Base-by-base conservation (phyloP, 2,888 invertebrate genomes). In the Chrysolina americana region DNA sequence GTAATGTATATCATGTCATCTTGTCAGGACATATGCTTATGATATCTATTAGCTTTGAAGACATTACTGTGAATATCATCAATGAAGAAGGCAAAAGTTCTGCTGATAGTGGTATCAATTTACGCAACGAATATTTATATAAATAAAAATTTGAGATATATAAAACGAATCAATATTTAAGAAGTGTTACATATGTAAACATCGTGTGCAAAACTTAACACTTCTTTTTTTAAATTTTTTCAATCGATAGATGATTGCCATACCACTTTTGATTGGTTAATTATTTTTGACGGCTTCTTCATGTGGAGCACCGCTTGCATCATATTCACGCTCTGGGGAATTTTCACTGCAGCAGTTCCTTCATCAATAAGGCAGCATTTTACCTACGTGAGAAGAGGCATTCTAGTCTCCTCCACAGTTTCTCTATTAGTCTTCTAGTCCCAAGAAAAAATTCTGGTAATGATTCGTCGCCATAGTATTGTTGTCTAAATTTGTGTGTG, bases 141-240 rank as follows among this genome's bases (percentile, higher is more conserved):
- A 59, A 59, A 59, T 36, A 28, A 59, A 59, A 59, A 21, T 48
- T 28, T 23, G n/a, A 15, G n/a, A 47, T 15, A 47, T n/a, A 47
- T n/a, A 47, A 13, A 47, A 15, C 47, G 13, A 36, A 59, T 36
- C 28, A 36, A 28, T n/a, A 36, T 59, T 50, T 50, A 19, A 50
- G 50, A 50, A 59, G 59, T 59, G 36, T 23, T 59, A 36, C 23
- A 28, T 36, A 36, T 59, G 59, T 59, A 59, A 59, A 59, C 59
- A 59, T 59, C 28, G 36, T 28, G 36, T 59, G 28, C 59, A 59
- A 59, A 23, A 59, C 23, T 28, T 59, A 0, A 8, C 59, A 15
- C 15, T 36, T 59, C 36, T 36, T 8, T 44, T 44, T 44, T 44
- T 44, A 13, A 8, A 44, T 13, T 44, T 36, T 36, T 36, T 36